Conservation (phyloP, 2,113 vertebrate species). For the Phoenicopterus ruber region DNA sequence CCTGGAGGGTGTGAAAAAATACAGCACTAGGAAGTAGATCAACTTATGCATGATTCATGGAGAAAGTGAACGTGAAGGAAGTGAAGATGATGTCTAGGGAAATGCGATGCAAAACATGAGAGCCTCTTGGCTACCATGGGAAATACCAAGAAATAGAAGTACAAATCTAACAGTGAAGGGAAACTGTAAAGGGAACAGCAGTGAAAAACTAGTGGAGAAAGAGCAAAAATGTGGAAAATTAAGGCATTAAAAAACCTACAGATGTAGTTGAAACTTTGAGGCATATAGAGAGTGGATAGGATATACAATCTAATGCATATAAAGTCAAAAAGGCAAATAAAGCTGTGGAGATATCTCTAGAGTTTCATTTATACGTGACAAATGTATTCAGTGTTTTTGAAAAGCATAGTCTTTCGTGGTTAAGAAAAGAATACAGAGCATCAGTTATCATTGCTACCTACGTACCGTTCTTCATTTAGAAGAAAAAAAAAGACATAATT, state of each 20-base stretch:
- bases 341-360: background rate
- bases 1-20: slow-evolving; percentile 10
- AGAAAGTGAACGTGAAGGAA: background rate
- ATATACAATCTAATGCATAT: background rate
- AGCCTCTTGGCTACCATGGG: slow-evolving; percentile 1
- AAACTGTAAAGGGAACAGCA: background rate
- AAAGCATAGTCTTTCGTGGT: background rate
- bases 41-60: slow-evolving; percentile 39
- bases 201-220: background rate
- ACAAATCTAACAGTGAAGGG: background rate
- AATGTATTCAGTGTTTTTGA: background rate
- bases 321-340: slow-evolving; percentile 1
- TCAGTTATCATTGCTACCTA: background rate
- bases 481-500: background rate
- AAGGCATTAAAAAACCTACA: background rate
- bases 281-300: background rate
- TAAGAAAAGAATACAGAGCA: background rate
- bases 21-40: background rate
- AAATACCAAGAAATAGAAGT: background rate
- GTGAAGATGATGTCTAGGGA: slow-evolving; percentile 24
- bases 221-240: background rate
- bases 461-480: background rate
- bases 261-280: background rate
- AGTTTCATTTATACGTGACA: background rate
- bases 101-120: background rate